A percentile compares a stretch with the other conserved stretches of the same genome.
Conservation (phyloP, 2,113 vertebrate genomes). For the Trichomycterus rosablanca region DNA sequence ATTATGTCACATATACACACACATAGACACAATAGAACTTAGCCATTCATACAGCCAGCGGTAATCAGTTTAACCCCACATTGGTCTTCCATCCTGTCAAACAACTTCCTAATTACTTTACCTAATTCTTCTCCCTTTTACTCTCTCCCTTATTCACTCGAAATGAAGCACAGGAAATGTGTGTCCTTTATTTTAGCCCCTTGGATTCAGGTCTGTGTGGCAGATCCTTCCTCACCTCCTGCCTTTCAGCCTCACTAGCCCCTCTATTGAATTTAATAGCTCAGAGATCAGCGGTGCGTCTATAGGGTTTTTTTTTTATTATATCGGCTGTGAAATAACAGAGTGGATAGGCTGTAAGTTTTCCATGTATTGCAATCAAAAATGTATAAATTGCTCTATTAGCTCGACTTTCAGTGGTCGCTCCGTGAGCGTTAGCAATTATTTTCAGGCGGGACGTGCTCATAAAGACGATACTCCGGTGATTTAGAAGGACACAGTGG, state of each 20-base stretch:
- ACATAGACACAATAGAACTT: slow-evolving; percentile 19
- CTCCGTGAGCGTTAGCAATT: slow-evolving; percentile 77
- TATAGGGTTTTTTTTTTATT: slow-evolving; percentile 57
- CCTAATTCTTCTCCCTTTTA: not conserved
- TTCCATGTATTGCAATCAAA: slow-evolving; percentile 74
- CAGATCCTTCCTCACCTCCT: slow-evolving; percentile 21
- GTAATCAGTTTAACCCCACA: slow-evolving; percentile 37
- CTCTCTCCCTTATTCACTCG: not conserved
- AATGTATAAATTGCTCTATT: slow-evolving; percentile 78
- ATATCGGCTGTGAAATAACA: slow-evolving; percentile 65
- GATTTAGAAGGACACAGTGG: slow-evolving; percentile 63
- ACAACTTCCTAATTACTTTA: slow-evolving; percentile 39
- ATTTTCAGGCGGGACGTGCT: slow-evolving; percentile 70
- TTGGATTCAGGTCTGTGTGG: slow-evolving; percentile 17
- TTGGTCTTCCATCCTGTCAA: slow-evolving; percentile 29
- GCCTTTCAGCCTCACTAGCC: slow-evolving; percentile 15
- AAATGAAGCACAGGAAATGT: slow-evolving; percentile 10
- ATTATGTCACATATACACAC: slow-evolving; percentile 15
- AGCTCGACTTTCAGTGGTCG: slow-evolving; percentile 75
- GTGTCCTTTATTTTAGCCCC: slow-evolving; percentile 9
- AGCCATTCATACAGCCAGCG: slow-evolving; percentile 5
- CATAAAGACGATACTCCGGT: slow-evolving; percentile 73
- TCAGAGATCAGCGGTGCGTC: slow-evolving; percentile 54
- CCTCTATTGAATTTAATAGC: slow-evolving; percentile 67
- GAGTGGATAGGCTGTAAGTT: slow-evolving; percentile 68